Conservation (phyloP, 1,140 invertebrate species). For the Tetragonula clypearis region DNA sequence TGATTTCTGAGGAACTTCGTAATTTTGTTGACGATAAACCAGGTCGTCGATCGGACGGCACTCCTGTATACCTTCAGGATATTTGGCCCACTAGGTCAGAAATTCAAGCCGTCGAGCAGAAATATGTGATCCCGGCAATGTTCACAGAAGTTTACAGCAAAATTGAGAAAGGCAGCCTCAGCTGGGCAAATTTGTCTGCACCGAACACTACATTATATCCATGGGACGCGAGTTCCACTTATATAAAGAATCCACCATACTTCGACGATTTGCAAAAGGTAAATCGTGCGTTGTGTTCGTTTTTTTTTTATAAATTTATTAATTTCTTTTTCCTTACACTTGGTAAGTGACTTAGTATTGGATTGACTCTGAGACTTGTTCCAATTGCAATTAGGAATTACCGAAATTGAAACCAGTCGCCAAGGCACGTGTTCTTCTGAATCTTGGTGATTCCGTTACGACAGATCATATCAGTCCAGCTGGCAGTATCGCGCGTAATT, state of each 20-base stretch:
- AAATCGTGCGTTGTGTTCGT: neutral
- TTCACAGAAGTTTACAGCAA: slow-evolving; percentile 96
- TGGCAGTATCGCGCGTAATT: slow-evolving; percentile 97
- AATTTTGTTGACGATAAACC: slow-evolving; percentile 37
- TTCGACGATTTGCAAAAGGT: slow-evolving; percentile 93
- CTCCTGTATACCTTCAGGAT: slow-evolving; percentile 91
- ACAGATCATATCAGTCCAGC: slow-evolving; percentile 99
- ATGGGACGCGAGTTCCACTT: slow-evolving; percentile 96
- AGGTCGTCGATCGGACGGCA: slow-evolving; percentile 88
- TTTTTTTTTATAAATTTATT: neutral
- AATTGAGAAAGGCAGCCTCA: slow-evolving; percentile 91
- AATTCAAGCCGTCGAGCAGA: slow-evolving; percentile 94
- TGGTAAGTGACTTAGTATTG: neutral
- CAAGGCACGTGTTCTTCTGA: slow-evolving; percentile 90
- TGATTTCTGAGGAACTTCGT: neutral
- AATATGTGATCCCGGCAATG: slow-evolving; percentile 98
- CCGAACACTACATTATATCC: slow-evolving; percentile 93
- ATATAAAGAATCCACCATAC: slow-evolving; percentile 98
- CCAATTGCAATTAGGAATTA: slow-evolving; percentile 80
- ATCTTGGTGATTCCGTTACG: slow-evolving; percentile 97
- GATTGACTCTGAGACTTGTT: slow-evolving; percentile 25
- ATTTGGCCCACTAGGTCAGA: slow-evolving; percentile 97
- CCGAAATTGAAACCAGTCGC: slow-evolving; percentile 83
- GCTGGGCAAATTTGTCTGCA: slow-evolving; percentile 93
- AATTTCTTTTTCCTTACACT: neutral